Base-by-base conservation (phyloP, 92 coral and sea anemone genomes). In the Parazoanthus swiftii region DNA sequence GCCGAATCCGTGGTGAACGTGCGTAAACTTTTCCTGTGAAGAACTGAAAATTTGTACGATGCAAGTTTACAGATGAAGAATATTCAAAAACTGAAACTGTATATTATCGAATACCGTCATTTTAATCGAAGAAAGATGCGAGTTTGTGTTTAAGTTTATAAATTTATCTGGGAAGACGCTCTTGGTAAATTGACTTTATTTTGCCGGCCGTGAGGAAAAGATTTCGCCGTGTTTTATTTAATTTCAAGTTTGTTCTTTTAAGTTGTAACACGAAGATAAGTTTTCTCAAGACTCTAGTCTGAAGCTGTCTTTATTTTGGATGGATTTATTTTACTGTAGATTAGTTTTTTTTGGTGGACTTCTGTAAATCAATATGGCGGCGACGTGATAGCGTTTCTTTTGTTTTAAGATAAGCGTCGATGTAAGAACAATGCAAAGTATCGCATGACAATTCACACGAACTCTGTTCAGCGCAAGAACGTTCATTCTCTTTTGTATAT, bases 1-100 rank as follows among this genome's bases (percentile, higher is more conserved):
- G 98, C 89, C 93, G 98, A 90, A 96, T 96, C 98, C 98, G 98
- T 76, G 99, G 99, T 43, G 87, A 84, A 42, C 87, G 87, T 8
- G 87, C 87, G 33, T 84, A 82, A 84, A 83, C 38, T 1, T 48
- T 71, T 25, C 18, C 59, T 25, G 25, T 42, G 44, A 42, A 76
- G 26, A 39, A 39, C 51, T 76, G 80, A 76, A 26, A 77, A 82
- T 82, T 82, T 82, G 77, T 82, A 82, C 65, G 39, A 70, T 70
- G 50, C 38, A 82, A 66, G 77, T 67, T 82, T 23, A 70, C 76
- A 71, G 87, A 84, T 71, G 51, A 71, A 83, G 43, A 44, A 44
- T 70, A 70, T 84, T 73, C 14, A 71, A 44, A 20, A 70, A 71
- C 78, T 71, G 78, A 84, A 73, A 76, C 75, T 84, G 79, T 83